phyloP scores from a whole-genome alignment of 2,888 invertebrate species.

The Dichetophora obliterata region DNA sequence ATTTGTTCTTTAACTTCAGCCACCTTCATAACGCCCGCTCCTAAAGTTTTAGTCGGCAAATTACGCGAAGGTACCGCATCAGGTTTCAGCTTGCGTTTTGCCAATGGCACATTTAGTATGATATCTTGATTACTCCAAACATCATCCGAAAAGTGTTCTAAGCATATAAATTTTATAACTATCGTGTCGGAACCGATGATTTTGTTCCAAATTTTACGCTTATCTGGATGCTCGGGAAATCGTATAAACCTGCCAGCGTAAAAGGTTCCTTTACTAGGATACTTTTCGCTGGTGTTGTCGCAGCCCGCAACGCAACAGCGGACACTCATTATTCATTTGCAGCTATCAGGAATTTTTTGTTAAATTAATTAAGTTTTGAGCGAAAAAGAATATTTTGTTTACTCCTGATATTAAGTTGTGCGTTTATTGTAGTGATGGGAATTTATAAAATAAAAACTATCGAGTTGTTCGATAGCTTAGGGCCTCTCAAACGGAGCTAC shows the following conservation, averaged over 20 bases:
- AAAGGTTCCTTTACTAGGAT: background rate
- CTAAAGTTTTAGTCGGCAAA: background rate
- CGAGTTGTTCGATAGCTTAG: too few relatives aligned
- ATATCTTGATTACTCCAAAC: slow-evolving; percentile 9
- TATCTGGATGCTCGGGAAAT: background rate
- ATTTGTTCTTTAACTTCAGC: background rate
- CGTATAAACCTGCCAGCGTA: background rate
- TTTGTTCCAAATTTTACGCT: background rate
- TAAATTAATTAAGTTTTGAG: background rate
- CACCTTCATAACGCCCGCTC: background rate
- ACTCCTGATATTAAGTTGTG: too few relatives aligned
- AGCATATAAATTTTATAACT: background rate
- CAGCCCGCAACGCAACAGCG: slow-evolving; percentile 2
- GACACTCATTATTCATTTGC: background rate
- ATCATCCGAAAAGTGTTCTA: slow-evolving; percentile 2
- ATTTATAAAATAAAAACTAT: too few relatives aligned
- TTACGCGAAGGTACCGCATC: slow-evolving; percentile 22
- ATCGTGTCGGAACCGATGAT: background rate
- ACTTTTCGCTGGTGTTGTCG: background rate
- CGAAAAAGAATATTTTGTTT: too few relatives aligned
- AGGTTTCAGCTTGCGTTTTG: background rate
- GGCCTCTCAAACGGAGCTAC: too few relatives aligned
- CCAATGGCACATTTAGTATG: background rate
- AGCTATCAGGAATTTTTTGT: background rate
- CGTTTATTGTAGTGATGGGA: too few relatives aligned